phyloP scores from a whole-genome alignment of 35 echinoderm and acorn worm genomes.

The Anneissia japonica region DNA sequence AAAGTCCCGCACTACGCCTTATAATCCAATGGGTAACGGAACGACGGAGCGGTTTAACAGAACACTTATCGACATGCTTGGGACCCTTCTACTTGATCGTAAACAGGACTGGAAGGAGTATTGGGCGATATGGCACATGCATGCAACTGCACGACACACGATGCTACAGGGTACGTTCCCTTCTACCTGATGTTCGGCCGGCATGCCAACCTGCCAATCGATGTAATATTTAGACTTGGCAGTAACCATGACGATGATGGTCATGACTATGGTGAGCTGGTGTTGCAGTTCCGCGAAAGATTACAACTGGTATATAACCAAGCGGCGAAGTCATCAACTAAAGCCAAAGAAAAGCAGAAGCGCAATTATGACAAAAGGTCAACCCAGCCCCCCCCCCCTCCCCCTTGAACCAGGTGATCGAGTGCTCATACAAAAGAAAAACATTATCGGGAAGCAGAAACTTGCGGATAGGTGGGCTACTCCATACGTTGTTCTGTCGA shows the following conservation, averaged over 20 bases:
- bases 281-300: background rate
- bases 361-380: background rate
- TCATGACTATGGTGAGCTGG: background rate
- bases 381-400: background rate
- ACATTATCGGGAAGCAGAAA: conserved; percentile 18
- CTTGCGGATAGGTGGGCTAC: conserved; percentile 3
- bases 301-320: background rate
- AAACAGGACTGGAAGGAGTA: background rate
- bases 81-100: no score
- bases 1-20: no score
- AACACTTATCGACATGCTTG: background rate
- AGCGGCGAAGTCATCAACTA: background rate
- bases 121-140: background rate
- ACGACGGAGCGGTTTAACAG: background rate
- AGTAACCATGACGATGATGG: background rate
- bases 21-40: no score
- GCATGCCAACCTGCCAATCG: background rate
- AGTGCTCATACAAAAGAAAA: background rate
- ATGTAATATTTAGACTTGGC: background rate
- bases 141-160: no score
- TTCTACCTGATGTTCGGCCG: background rate
- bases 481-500: conserved; percentile 2
- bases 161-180: background rate
- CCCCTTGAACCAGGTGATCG: conserved; percentile 9
- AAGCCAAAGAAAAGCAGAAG: background rate